Evolutionary conservation across 2,113 vertebrate genomes (phyloP).

Genomic region (Aphyosemion australe): DNA sequence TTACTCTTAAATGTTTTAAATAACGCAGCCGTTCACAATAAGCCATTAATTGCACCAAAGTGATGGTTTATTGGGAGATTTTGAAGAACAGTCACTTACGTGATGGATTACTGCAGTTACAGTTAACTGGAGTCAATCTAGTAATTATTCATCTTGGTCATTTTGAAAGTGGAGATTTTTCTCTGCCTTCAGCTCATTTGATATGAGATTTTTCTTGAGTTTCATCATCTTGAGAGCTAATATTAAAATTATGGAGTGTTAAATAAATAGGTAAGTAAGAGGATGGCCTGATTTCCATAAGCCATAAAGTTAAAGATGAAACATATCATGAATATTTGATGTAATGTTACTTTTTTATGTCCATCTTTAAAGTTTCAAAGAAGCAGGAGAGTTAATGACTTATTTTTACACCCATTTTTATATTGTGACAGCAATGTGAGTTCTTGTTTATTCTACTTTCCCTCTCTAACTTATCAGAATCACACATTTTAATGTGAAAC

Average conservation of each 20-base stretch:
- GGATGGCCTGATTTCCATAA: conserved; percentile 18
- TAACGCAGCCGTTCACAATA: not conserved
- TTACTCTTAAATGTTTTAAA: not conserved
- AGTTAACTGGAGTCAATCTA: not conserved
- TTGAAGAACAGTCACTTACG: not conserved
- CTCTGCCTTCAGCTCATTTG: not conserved
- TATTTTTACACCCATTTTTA: no score
- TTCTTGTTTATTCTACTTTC: no score
- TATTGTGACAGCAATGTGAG: no score
- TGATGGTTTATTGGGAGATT: not conserved
- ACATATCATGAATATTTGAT: conserved; percentile 6
- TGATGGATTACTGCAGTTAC: not conserved
- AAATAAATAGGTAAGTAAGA: conserved; percentile 10
- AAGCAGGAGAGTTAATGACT: not conserved
- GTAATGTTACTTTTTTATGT: conserved; percentile 14
- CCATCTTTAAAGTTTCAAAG: not conserved
- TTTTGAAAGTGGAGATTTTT: not conserved
- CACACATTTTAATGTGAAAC: no score
- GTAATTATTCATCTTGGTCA: not conserved
- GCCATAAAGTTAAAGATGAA: conserved; percentile 6
- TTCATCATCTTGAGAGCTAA: conserved; percentile 4
- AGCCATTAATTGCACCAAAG: not conserved
- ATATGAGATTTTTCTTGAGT: conserved; percentile 2
- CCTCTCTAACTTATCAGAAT: no score
- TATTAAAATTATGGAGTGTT: conserved; percentile 2